Base-by-base conservation (phyloP, 2,113 vertebrate species). In the Micromys minutus region DNA sequence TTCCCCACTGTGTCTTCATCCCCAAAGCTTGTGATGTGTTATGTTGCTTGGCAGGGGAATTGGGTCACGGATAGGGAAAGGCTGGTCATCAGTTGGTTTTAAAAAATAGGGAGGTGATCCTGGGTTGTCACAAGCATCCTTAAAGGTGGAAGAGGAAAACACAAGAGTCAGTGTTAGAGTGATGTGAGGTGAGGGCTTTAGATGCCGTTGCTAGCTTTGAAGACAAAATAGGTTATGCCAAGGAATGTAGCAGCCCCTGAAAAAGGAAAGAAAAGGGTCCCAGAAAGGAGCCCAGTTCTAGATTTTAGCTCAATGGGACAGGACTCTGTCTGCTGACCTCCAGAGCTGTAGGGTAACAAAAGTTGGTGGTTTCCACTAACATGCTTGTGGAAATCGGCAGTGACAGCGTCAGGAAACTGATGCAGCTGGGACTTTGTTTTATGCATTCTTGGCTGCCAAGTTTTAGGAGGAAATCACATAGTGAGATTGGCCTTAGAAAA, bases 51-150 rank as follows among this genome's bases (percentile, higher is more conserved):
- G 65, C 63, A 92, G 77, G 85, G 50, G 6, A 47, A 93, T 59
- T 89, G 89, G 55, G 24, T 80, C 45, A 50, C n/a, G 63, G 59
- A 72, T 90, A n/a, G 36, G 63, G 50, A 74, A 75, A 90, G n/a
- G n/a, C 63, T 91, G n/a, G 24, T 90, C 52, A 81, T 88, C 89
- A 95, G 47, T 90, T 93, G 47, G 69, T 89, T 87, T 97, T 90
- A 85, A 96, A 85, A 96, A 89, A 67, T 90, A 87, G 47, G 47
- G 50, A 94, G 47, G 74, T 96, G 81, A 77, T 81, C 29, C 50
- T 96, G 47, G 71, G 47, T 95, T 86, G 83, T 91, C 91, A 90
- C 11, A 90, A 55, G 34, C 34, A 15, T 71, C 45, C 36, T 95
- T 86, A 77, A 92, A 81, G 77, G 19, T 90, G 24, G 31, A 76